These are phyloP conservation scores for Platyrinchus mystaceus DNA, from an alignment of 2,797 vertebrate genomes.

Conservation along the genomic window DNA sequence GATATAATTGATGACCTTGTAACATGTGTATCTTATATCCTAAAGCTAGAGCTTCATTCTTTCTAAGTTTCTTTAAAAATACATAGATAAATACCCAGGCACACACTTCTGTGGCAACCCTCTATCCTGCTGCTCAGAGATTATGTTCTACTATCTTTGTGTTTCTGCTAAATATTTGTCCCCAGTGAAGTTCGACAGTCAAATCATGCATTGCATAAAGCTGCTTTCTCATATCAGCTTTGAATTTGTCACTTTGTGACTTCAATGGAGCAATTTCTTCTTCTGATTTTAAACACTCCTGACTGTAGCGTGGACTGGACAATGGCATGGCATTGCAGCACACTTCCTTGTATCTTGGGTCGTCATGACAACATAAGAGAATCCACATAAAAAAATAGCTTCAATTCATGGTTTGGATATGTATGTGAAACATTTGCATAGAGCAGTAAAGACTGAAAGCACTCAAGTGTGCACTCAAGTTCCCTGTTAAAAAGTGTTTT, in stretches of 20 bases:
- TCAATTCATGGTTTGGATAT: background rate
- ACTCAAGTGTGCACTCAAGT: background rate
- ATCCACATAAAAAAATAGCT: background rate
- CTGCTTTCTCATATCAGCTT: background rate
- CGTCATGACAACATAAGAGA: background rate
- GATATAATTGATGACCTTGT: fast-evolving
- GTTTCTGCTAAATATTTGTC: background rate
- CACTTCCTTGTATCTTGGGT: background rate
- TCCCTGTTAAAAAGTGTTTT: background rate
- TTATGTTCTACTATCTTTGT: background rate
- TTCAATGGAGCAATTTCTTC: background rate
- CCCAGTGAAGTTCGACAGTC: background rate
- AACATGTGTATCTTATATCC: fast-evolving
- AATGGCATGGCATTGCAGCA: background rate
- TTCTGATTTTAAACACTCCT: background rate
- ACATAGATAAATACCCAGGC: background rate
- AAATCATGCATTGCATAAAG: background rate
- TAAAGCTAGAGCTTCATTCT: background rate
- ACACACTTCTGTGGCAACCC: background rate
- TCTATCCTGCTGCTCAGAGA: background rate
- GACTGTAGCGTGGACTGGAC: background rate
- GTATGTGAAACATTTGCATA: background rate
- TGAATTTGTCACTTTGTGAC: background rate
- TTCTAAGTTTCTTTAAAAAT: background rate
- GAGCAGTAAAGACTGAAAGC: background rate